phyloP scores from a whole-genome alignment of 2,888 invertebrate genomes.

The Hemicrepidius hirtus region DNA sequence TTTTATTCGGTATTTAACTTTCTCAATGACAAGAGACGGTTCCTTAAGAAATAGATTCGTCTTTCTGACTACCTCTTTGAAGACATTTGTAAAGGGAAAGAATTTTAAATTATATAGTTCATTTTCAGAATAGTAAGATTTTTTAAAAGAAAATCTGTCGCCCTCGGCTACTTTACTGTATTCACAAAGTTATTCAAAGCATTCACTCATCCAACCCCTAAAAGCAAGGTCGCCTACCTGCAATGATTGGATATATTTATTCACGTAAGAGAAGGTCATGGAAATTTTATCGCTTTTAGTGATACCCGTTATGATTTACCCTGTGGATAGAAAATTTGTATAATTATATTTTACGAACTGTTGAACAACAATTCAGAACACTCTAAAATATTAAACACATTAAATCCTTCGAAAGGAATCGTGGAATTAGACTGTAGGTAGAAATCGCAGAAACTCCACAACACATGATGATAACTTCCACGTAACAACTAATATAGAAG shows the following conservation, averaged over 20 bases:
- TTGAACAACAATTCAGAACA: neutral
- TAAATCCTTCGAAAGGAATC: too few species aligned
- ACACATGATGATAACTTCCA: neutral
- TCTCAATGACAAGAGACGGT: too few species aligned
- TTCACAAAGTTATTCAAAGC: conserved; percentile 4
- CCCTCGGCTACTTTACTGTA: neutral
- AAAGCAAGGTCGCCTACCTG: neutral
- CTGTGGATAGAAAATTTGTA: too few species aligned
- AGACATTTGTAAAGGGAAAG: too few species aligned
- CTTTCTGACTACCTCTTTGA: too few species aligned
- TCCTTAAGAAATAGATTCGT: too few species aligned
- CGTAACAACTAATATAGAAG: neutral
- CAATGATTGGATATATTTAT: neutral
- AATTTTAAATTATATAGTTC: too few species aligned
- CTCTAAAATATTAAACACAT: neutral
- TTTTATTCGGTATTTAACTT: too few species aligned
- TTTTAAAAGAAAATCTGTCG: neutral
- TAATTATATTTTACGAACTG: too few species aligned
- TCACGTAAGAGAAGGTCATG: neutral
- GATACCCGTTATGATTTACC: too few species aligned
- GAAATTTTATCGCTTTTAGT: neutral
- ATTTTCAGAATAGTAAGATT: too few species aligned
- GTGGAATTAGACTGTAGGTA: neutral
- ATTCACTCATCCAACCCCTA: neutral
- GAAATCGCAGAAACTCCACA: neutral